These are phyloP conservation scores for Felis chaus DNA, from an alignment of 2,113 vertebrate species.

Conservation along the genomic window DNA sequence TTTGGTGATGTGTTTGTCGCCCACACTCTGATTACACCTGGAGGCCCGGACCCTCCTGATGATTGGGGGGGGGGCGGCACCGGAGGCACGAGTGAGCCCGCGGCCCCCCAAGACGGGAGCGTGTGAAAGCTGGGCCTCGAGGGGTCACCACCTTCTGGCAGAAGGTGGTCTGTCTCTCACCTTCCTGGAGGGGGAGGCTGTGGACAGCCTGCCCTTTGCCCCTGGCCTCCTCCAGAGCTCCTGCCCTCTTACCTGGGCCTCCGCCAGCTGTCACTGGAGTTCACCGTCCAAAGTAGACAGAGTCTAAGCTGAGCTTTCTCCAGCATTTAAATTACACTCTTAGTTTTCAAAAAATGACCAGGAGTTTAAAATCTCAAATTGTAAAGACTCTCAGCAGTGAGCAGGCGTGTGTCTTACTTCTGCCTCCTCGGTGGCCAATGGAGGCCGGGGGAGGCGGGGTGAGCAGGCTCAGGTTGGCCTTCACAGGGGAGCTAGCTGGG, in stretches of 20 bases:
- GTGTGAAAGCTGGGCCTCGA: not conserved
- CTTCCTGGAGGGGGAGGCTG: not conserved
- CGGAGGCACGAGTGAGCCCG: not conserved
- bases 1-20: accelerated
- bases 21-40: accelerated
- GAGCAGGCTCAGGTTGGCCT: not conserved
- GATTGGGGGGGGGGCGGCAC: not conserved
- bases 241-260: not conserved
- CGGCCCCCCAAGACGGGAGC: too few species aligned
- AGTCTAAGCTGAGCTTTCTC: not conserved
- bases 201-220: accelerated
- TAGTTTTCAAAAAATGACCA: not conserved
- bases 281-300: not conserved
- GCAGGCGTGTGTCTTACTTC: not conserved
- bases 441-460: not conserved
- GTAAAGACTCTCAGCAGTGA: not conserved
- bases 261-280: not conserved
- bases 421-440: too few species aligned
- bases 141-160: too few species aligned
- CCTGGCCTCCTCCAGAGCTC: accelerated
- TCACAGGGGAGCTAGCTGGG: not conserved
- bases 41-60: not conserved
- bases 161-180: not conserved
- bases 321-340: not conserved
- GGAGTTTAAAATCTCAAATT: too few species aligned